Evolutionary conservation across 2,113 vertebrate genomes (phyloP).

Genomic region (Echinops telfairi): DNA sequence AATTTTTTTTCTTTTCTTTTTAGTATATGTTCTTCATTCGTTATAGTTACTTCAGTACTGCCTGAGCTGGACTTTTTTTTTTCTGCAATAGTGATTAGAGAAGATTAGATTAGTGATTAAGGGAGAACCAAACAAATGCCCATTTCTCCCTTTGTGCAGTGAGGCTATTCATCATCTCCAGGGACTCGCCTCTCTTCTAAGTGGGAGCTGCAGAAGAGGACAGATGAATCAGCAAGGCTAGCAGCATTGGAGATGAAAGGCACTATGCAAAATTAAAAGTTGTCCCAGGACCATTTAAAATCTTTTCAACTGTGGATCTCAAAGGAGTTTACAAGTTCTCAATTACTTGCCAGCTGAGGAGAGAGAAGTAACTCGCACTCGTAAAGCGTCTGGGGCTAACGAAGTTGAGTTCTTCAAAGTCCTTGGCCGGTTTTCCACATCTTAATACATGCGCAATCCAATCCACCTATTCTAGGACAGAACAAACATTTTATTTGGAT

Average conservation of each 20-base stretch:
- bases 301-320: neutral
- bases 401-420: constrained; percentile 59
- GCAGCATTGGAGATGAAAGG: constrained; percentile 9
- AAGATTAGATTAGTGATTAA: too few species aligned
- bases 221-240: neutral
- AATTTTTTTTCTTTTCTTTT: neutral
- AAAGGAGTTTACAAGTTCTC: constrained; percentile 11
- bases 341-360: neutral
- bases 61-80: neutral
- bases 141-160: neutral
- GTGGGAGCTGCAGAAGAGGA: neutral
- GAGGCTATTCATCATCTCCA: neutral
- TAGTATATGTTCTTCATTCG: neutral
- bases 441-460: constrained; percentile 71
- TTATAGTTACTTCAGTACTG: neutral
- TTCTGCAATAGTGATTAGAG: constrained; percentile 22
- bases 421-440: constrained; percentile 66
- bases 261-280: neutral
- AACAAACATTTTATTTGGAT: constrained; percentile 80
- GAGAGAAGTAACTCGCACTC: constrained; percentile 10
- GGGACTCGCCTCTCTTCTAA: neutral
- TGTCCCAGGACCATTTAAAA: neutral
- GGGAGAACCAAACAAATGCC: neutral
- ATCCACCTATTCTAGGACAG: constrained; percentile 66
- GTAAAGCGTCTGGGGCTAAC: constrained; percentile 19